phyloP scores from a whole-genome alignment of 2,888 invertebrate species.

The Diplolepis rosae region DNA sequence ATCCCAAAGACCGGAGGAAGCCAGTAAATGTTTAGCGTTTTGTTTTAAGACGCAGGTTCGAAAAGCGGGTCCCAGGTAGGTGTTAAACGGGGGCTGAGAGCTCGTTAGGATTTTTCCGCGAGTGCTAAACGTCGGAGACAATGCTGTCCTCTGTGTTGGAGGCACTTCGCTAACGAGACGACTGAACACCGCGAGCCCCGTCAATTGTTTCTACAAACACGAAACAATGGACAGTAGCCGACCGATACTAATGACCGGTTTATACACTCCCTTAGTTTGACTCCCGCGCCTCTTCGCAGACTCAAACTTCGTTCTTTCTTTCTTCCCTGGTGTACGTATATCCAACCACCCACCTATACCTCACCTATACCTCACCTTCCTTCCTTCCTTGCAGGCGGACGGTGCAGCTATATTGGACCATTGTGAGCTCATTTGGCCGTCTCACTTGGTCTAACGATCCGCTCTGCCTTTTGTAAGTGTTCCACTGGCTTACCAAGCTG shows the following conservation, averaged over 20 bases:
- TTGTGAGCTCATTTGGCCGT: conserved; percentile 27
- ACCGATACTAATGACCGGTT: conserved; percentile 71
- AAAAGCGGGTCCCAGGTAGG: conserved; percentile 49
- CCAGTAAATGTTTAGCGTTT: conserved; percentile 29
- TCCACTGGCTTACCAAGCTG: conserved; percentile 27
- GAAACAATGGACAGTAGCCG: conserved; percentile 60
- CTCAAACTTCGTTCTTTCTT: conserved; percentile 33
- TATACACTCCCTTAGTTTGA: conserved; percentile 64
- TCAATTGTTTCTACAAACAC: conserved; percentile 71
- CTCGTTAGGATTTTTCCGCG: conserved; percentile 73
- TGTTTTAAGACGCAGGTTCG: conserved; percentile 39
- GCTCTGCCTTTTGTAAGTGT: conserved; percentile 29
- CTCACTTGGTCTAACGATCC: conserved; percentile 30
- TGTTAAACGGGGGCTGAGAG: conserved; percentile 59
- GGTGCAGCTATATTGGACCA: conserved; percentile 21
- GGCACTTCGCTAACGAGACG: conserved; percentile 67
- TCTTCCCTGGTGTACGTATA: background rate
- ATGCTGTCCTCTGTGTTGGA: conserved; percentile 58
- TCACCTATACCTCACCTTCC: conserved; percentile 19
- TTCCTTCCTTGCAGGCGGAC: conserved; percentile 19
- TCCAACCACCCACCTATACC: conserved; percentile 18
- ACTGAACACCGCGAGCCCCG: conserved; percentile 63
- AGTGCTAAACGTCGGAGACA: conserved; percentile 67
- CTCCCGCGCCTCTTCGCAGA: conserved; percentile 34
- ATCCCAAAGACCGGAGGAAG: background rate